Percentiles rank a stretch among this genome's conserved stretches.
Conservation (phyloP, 1,140 invertebrate species). For the Rhynchophorus ferrugineus region DNA sequence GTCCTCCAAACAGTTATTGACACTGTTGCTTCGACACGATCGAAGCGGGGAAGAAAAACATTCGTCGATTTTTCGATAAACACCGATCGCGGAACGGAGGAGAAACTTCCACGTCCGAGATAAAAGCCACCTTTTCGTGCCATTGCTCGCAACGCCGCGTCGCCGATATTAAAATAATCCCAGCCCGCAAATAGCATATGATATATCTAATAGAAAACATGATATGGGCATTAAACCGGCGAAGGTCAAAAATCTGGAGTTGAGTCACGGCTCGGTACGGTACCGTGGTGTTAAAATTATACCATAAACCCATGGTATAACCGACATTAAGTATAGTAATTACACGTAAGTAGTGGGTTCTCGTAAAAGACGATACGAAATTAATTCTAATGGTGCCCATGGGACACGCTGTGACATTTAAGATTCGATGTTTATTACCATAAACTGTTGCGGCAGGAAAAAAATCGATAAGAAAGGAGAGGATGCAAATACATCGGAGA, state of each 20-base stretch:
- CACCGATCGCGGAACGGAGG: no score
- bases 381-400: conserved; percentile 20
- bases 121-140: no score
- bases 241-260: conserved; percentile 18
- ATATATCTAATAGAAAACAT: conserved; percentile 13
- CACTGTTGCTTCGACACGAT: no score
- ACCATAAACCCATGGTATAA: conserved; percentile 13
- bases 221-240: conserved; percentile 14
- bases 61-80: no score
- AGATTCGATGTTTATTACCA: conserved; percentile 6
- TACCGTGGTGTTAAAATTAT: conserved; percentile 22
- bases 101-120: no score
- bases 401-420: conserved; percentile 20
- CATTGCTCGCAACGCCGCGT: not conserved
- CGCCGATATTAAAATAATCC: not conserved
- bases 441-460: not conserved
- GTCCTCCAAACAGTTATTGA: no score
- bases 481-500: no score
- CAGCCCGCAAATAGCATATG: conserved; percentile 6
- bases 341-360: conserved; percentile 15
- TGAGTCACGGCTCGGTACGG: conserved; percentile 14
- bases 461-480: no score
- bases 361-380: conserved; percentile 19
- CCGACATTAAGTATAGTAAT: conserved; percentile 15
- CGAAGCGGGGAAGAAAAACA: no score